Evolutionary conservation across 2,888 invertebrate genomes (phyloP), one percentile per base, ranked within the genome.

Genomic region (Drosophila macrothrix): DNA sequence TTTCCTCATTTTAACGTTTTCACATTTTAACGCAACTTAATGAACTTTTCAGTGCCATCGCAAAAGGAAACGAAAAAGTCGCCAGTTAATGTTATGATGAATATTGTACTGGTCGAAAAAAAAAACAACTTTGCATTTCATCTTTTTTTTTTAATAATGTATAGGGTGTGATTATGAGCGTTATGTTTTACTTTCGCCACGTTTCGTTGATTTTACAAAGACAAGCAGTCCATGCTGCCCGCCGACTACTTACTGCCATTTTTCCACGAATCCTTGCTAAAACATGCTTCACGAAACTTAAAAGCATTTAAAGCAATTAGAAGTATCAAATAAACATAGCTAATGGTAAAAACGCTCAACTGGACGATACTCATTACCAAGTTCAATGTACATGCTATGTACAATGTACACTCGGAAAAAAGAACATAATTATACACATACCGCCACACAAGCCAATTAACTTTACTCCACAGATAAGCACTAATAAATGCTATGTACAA

Each of bases 31-130:
- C 84, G 89, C 80, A 84, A 80, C 88, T 90, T 88, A 88, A 88
- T 90, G 88, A 88, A 87, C 90, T 88, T 88, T 88, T 89, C 81
- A 82, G 83, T 84, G 85, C 77, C 85, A 90, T 73, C 59, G 68
- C 52, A 72, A 62, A 74, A 68, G 56, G 59, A 63, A 54, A 59
- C 60, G 67, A 64, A 74, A 43, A 58, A 58, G 29, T 58, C 33
- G 43, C 53, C 49, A 61, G 75, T 82, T 86, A 84, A 88, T 82
- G 78, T 84, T 88, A 76, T 90, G n/a, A n/a, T n/a, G n/a, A n/a
- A n/a, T n/a, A n/a, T n/a, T n/a, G 49, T 67, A 75, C 71, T 80
- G 50, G 41, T 67, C 60, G 50, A 22, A 22, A 43, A 22, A 22
- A 43, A 46, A 46, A 41, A 67, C 62, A 84, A 78, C 68, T 90